Evolutionary conservation across 1,140 invertebrate species (phyloP).

Genomic region (Sarcophaga bullata): DNA sequence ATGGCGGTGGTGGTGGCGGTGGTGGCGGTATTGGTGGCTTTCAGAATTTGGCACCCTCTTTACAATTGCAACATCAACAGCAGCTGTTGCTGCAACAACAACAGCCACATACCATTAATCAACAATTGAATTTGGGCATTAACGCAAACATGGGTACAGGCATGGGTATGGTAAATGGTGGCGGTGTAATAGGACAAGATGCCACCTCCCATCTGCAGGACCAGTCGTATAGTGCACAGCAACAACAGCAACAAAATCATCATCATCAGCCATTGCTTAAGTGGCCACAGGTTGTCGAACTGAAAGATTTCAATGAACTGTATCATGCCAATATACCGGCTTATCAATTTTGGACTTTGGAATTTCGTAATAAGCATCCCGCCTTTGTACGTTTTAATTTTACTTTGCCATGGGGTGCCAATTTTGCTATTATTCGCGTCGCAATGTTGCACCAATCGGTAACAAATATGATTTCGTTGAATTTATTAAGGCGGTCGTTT

Average conservation of each 20-base stretch:
- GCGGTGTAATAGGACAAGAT: slow-evolving; percentile 54
- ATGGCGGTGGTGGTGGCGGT: slow-evolving; percentile 27
- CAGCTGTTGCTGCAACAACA: slow-evolving; percentile 60
- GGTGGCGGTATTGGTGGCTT: slow-evolving; percentile 42
- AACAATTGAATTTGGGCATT: slow-evolving; percentile 46
- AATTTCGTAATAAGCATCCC: slow-evolving; percentile 88
- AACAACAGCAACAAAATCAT: slow-evolving; percentile 67
- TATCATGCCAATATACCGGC: slow-evolving; percentile 84
- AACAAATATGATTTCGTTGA: slow-evolving; percentile 95
- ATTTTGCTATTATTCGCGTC: slow-evolving; percentile 93
- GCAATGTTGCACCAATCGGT: slow-evolving; percentile 93
- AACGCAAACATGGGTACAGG: slow-evolving; percentile 6
- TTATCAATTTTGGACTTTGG: slow-evolving; percentile 91
- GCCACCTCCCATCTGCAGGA: slow-evolving; percentile 62
- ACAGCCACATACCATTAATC: slow-evolving; percentile 60
- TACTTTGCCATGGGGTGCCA: slow-evolving; percentile 87
- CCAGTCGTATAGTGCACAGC: slow-evolving; percentile 57
- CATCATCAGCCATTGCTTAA: slow-evolving; percentile 74
- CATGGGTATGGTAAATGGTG: slow-evolving; percentile 33
- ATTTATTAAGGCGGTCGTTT: slow-evolving; percentile 84
- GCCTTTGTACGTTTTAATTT: slow-evolving; percentile 91
- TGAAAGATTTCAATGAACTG: slow-evolving; percentile 82
- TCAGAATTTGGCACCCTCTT: slow-evolving; percentile 43
- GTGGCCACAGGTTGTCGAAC: slow-evolving; percentile 83
- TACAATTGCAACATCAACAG: slow-evolving; percentile 54